Conservation (phyloP, 2,888 invertebrate genomes). For the Tenthredo notha region DNA sequence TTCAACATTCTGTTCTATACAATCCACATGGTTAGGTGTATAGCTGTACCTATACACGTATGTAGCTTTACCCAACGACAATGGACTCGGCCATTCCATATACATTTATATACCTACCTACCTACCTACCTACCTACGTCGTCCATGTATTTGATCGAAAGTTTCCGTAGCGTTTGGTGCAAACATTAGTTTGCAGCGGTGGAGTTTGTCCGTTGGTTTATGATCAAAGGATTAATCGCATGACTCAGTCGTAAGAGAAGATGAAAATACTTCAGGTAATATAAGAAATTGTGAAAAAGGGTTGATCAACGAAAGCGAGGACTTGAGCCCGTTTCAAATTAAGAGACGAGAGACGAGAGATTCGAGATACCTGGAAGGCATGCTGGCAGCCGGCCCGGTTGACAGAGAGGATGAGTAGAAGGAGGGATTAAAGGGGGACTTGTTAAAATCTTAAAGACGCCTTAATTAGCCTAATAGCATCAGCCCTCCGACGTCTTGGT, state of each 20-base stretch:
- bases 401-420: constrained; percentile 13
- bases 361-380: neutral
- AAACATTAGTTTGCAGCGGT: constrained; percentile 10
- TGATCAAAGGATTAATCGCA: constrained; percentile 31
- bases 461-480: constrained; percentile 71
- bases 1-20: constrained; percentile 29
- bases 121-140: neutral
- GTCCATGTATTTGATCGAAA: constrained; percentile 43
- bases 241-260: neutral
- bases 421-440: constrained; percentile 51
- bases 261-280: neutral
- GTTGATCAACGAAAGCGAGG: neutral
- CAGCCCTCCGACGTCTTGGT: constrained; percentile 61
- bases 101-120: neutral
- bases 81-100: constrained; percentile 5
- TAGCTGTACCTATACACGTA: neutral
- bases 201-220: neutral
- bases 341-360: neutral
- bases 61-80: neutral
- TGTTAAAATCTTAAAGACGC: constrained; percentile 59
- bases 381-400: constrained; percentile 23
- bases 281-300: neutral
- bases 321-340: constrained; percentile 36
- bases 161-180: constrained; percentile 20
- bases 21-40: constrained; percentile 4